Evolutionary conservation across 2,888 invertebrate genomes (phyloP).

Genomic region (Habrosyne pyritoides): DNA sequence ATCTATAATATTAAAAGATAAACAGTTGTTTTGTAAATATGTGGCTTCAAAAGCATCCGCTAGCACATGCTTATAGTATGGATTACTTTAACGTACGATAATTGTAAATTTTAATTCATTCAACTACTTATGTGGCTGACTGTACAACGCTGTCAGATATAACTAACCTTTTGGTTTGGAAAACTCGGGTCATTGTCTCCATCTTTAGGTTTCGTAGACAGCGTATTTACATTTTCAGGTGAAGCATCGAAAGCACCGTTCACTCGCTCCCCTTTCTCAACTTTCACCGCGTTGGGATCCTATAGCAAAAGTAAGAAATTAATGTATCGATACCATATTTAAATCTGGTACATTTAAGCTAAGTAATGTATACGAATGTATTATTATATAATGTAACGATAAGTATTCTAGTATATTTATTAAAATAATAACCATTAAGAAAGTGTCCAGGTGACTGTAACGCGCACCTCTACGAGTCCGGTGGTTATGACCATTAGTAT

Average conservation of each 20-base stretch:
- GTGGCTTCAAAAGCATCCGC: too few species aligned
- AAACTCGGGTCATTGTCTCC: conserved; percentile 15
- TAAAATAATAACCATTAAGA: conserved; percentile 26
- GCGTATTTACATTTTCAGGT: conserved; percentile 35
- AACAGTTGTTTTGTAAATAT: too few species aligned
- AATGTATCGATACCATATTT: too few species aligned
- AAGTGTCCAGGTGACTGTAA: conserved; percentile 13
- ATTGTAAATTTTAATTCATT: too few species aligned
- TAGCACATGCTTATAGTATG: too few species aligned
- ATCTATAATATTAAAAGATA: too few species aligned
- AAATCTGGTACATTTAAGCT: not conserved
- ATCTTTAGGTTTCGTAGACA: not conserved
- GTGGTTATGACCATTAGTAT: conserved; percentile 26
- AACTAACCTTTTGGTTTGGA: not conserved
- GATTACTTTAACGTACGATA: too few species aligned
- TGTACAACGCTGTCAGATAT: not conserved
- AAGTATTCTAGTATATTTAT: too few species aligned
- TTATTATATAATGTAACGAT: too few species aligned
- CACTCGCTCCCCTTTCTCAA: conserved; percentile 36
- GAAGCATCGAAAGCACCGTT: conserved; percentile 40
- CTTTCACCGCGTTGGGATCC: conserved; percentile 33
- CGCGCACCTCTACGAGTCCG: conserved; percentile 28
- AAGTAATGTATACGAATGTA: not conserved
- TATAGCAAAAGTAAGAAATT: conserved; percentile 16
- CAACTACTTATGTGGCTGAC: too few species aligned